Evolutionary conservation across 1,140 invertebrate species (phyloP).

Genomic region (Drosophila subpulchrella): DNA sequence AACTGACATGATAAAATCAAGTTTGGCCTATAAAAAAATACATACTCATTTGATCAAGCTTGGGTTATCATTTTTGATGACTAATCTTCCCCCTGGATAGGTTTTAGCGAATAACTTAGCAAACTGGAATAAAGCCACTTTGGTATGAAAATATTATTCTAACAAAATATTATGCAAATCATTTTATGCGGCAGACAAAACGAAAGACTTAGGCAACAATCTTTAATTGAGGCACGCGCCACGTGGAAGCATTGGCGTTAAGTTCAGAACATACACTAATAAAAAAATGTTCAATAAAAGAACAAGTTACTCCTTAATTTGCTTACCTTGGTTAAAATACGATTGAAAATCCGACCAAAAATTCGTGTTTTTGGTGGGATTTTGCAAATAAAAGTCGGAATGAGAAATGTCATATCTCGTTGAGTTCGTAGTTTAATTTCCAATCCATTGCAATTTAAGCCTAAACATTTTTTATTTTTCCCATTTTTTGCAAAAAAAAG

Average conservation of each 20-base stretch:
- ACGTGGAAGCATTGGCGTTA: conserved; percentile 15
- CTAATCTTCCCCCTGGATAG: conserved; percentile 3
- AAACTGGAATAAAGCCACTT: conserved; percentile 49
- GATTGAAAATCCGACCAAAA: too few species aligned
- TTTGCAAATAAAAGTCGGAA: too few species aligned
- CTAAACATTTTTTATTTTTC: too few species aligned
- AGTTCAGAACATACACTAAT: conserved; percentile 7
- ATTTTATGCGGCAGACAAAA: conserved; percentile 29
- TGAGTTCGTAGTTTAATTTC: too few species aligned
- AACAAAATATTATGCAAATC: conserved; percentile 63
- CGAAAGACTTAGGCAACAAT: conserved; percentile 64
- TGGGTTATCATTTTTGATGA: conserved; percentile 9
- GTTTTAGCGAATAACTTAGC: conserved; percentile 12
- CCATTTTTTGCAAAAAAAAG: too few species aligned
- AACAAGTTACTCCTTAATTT: too few species aligned
- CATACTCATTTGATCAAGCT: background rate
- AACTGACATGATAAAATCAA: conserved; percentile 38
- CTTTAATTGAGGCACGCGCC: conserved; percentile 55
- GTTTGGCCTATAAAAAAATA: background rate
- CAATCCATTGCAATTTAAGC: too few species aligned
- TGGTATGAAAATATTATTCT: conserved; percentile 57
- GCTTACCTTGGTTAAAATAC: too few species aligned
- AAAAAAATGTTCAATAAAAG: background rate
- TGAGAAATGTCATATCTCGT: too few species aligned
- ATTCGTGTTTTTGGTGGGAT: too few species aligned